These are phyloP conservation scores for Mesorhabditis spiculigera DNA, from an alignment of 2,888 invertebrate genomes.

Conservation along the genomic window DNA sequence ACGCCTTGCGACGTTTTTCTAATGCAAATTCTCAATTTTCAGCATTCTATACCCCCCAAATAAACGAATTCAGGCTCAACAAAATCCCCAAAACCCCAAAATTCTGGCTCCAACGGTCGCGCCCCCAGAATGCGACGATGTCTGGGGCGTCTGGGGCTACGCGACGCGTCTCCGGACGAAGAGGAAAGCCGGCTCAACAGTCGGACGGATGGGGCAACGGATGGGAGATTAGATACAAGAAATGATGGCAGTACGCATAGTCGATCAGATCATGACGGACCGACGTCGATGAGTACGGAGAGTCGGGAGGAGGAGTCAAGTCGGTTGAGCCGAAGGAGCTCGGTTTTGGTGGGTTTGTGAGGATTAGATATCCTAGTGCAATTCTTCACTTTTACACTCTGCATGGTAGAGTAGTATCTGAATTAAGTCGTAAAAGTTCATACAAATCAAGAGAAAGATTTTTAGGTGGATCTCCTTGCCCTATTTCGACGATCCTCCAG, in stretches of 20 bases:
- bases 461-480: slow-evolving; percentile 52
- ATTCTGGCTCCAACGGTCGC: neutral
- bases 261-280: neutral
- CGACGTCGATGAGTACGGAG: slow-evolving; percentile 1
- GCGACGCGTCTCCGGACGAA: neutral
- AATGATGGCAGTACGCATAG: neutral
- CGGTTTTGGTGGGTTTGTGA: slow-evolving; percentile 23
- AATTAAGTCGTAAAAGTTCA: neutral
- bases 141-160: neutral
- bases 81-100: neutral
- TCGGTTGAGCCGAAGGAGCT: slow-evolving; percentile 36
- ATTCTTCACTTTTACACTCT: too few relatives aligned
- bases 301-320: slow-evolving; percentile 32
- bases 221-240: neutral
- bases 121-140: neutral
- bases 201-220: neutral
- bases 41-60: too few relatives aligned
- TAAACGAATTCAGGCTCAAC: too few relatives aligned
- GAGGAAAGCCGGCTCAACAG: neutral
- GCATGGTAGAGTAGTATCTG: too few relatives aligned
- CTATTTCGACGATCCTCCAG: slow-evolving; percentile 54
- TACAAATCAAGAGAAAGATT: neutral
- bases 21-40: too few relatives aligned
- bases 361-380: too few relatives aligned
- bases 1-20: too few relatives aligned